Base-by-base conservation (phyloP, 2,888 invertebrate genomes). In the Drosophila kuntzei region DNA sequence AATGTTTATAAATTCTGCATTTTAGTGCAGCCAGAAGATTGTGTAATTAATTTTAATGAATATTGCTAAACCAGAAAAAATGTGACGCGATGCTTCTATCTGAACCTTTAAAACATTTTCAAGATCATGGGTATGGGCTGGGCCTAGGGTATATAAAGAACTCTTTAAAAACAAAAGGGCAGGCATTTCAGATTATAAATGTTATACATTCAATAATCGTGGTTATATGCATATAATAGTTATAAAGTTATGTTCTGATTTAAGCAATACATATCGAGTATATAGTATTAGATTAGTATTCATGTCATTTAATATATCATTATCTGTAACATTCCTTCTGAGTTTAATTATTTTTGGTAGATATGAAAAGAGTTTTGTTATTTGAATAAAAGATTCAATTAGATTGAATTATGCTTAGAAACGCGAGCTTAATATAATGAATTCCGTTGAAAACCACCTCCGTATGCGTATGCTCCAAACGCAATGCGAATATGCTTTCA, bases 291-390 rank as follows among this genome's bases (percentile, higher is more conserved):
- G 39, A 18, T 41, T 12, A 20, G n/a, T n/a, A n/a, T n/a, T n/a
- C n/a, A 14, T 14, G 43, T 25, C 43, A 43, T 25, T 43, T 9
- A 25, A 14, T 3, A n/a, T 12, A 20, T 20, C 43, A 43, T 25
- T 25, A n/a, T 14, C 22, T 12, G 2, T 9, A 39, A 11, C 7
- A 25, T 25, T 44, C 25, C 12, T 9, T 44, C 25, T 25, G 44
- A 44, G 14, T 25, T 44, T 44, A n/a, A 25, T 25, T 46, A 46
- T 29, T 34, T 49, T 18, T 49, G 20, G 5, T 16, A 14, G 22
- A 16, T 25, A 22, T 14, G 4, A 36, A n/a, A 12, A 18, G 36
- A 22, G 50, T 22, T 47, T 6, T 16, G 50, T 22, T 47, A 12
- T 16, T 29, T n/a, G 20, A 16, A 29, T 18, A 6, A 29, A 47